A percentile compares a stretch with the other conserved stretches of the same genome.
Conservation (phyloP, 2,888 invertebrate species). For the Pandemis cinnamomeana region DNA sequence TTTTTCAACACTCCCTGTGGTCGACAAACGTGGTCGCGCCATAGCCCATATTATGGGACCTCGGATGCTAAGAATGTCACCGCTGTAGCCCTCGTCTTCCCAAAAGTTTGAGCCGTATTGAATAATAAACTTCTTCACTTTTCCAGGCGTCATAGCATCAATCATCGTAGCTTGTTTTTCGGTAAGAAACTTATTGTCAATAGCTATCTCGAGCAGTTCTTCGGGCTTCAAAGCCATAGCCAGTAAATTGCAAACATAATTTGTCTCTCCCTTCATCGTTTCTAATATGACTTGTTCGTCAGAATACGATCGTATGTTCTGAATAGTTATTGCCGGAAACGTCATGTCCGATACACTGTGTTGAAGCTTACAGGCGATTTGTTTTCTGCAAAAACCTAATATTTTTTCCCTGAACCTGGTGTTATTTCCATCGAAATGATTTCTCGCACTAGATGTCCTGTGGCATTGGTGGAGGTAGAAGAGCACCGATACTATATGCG, state of each 20-base stretch:
- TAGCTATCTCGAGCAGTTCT: constrained; percentile 64
- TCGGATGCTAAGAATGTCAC: constrained; percentile 74
- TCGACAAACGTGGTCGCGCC: constrained; percentile 66
- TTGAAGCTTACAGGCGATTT: constrained; percentile 62
- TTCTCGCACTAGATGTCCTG: constrained; percentile 64
- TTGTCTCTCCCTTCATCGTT: constrained; percentile 69
- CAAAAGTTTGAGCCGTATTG: constrained; percentile 73
- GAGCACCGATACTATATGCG: constrained; percentile 70
- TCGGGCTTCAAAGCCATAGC: constrained; percentile 77
- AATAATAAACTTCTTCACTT: constrained; percentile 66
- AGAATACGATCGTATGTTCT: constrained; percentile 66
- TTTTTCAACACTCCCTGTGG: constrained; percentile 60
- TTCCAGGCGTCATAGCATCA: constrained; percentile 59
- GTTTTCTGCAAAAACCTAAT: constrained; percentile 68
- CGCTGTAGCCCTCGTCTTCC: constrained; percentile 70
- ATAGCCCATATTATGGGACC: constrained; percentile 81
- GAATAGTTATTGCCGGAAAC: constrained; percentile 60
- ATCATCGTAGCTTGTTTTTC: constrained; percentile 53
- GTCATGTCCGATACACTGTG: constrained; percentile 71
- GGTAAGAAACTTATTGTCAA: constrained; percentile 65
- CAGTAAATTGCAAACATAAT: constrained; percentile 71
- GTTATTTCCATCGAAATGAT: constrained; percentile 71
- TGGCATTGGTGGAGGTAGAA: constrained; percentile 78
- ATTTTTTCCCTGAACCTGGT: constrained; percentile 72
- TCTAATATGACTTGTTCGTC: constrained; percentile 71